Base-by-base conservation (phyloP, 2,888 invertebrate genomes). In the Coenonympha arcania region DNA sequence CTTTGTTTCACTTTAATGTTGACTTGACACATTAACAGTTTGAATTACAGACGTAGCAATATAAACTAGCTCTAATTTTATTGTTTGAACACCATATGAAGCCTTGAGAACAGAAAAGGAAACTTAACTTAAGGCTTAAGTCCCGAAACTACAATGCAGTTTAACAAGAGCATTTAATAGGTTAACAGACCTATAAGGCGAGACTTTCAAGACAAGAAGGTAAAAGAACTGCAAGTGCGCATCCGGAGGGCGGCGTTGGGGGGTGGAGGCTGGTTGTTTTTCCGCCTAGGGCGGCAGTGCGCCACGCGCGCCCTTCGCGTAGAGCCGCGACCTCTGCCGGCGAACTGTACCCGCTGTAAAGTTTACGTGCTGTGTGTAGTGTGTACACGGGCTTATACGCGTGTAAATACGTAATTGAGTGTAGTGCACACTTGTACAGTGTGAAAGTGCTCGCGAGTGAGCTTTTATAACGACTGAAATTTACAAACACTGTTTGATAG, bases 181-280 rank as follows among this genome's bases (percentile, higher is more conserved):
- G 61, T 58, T 62, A 59, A 50, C 55, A 63, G 60, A 60, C 57
- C 55, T 59, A 63, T 61, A 59, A 60, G 57, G 58, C 57, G 50
- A 56, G 61, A 58, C 57, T 58, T 56, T 51, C 49, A 66, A 61
- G 69, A 68, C 69, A 71, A n/a, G 69, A 70, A 69, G 65, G 66
- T 56, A 63, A 68, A 65, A 68, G 54, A 65, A 74, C 68, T 82
- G 81, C 76, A 82, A 80, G 71, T 76, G 80, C 80, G 81, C 81
- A 82, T 77, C 73, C 65, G 64, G 65, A 59, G 64, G 59, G 55
- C 56, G 65, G 57, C 56, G 43, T 33, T 43, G 52, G 58, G 69
- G 71, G 74, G 77, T 66, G 76, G 83, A 85, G 82, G 81, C 85
- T 84, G 83, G 52, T 63, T 62, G 70, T 69, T 79, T 76, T 76